Evolutionary conservation across 1,140 invertebrate species (phyloP).

Genomic region (Araneus ventricosus): DNA sequence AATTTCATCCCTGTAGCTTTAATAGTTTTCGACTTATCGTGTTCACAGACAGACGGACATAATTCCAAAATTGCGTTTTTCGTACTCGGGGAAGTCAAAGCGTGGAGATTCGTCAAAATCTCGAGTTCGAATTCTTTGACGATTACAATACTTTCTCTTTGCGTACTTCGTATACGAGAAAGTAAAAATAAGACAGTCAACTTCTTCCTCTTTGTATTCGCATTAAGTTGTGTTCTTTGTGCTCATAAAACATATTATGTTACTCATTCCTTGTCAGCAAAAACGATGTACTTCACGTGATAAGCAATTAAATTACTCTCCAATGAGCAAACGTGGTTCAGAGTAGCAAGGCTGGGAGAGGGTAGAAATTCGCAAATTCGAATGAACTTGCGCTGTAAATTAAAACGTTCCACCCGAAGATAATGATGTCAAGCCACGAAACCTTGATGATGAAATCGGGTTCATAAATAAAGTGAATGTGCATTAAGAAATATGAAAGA

Average conservation of each 20-base stretch:
- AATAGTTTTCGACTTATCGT: too few relatives aligned
- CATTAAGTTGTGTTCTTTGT: background rate
- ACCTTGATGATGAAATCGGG: background rate
- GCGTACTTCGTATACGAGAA: too few relatives aligned
- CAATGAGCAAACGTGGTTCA: background rate
- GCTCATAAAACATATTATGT: background rate
- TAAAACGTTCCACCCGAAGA: background rate
- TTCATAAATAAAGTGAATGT: background rate
- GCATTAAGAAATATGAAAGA: slow-evolving; percentile 1
- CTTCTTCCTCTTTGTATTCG: background rate
- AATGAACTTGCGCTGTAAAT: background rate
- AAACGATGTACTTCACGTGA: background rate
- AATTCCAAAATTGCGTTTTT: too few relatives aligned
- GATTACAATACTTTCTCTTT: too few relatives aligned
- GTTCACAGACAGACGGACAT: too few relatives aligned
- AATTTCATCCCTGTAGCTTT: too few relatives aligned
- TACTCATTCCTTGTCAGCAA: background rate
- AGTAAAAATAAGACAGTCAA: too few relatives aligned
- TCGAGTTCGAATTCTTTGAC: too few relatives aligned
- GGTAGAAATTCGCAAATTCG: background rate
- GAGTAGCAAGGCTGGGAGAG: background rate
- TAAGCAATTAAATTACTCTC: background rate
- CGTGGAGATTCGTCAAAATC: too few relatives aligned
- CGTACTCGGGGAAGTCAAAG: too few relatives aligned
- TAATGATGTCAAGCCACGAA: background rate